These are phyloP conservation scores for Chesias legatella DNA, from an alignment of 2,888 invertebrate genomes.

Conservation along the genomic window DNA sequence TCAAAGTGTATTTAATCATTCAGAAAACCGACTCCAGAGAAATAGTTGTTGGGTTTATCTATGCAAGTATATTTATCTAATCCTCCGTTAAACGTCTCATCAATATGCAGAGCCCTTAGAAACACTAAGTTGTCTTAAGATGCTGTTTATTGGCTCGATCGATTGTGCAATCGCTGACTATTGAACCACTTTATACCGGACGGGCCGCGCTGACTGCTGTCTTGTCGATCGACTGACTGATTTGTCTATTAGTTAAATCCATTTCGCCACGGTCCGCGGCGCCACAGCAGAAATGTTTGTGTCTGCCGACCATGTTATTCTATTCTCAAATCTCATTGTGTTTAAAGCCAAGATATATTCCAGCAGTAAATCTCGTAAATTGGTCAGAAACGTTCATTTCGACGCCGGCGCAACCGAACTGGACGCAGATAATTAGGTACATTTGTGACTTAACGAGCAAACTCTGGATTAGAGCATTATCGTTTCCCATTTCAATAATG, in stretches of 20 bases:
- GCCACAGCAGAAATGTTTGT: constrained; percentile 33
- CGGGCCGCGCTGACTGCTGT: constrained; percentile 24
- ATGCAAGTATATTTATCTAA: constrained; percentile 42
- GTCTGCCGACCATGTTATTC: constrained; percentile 27
- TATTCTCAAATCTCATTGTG: constrained; percentile 29
- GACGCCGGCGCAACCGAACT: constrained; percentile 19
- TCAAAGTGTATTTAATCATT: constrained; percentile 17
- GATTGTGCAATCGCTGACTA: constrained; percentile 41
- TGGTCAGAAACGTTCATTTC: constrained; percentile 16
- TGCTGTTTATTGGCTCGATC: constrained; percentile 39
- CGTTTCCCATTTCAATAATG: constrained; percentile 14
- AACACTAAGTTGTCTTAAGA: constrained; percentile 45
- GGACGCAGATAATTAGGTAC: constrained; percentile 20
- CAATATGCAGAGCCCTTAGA: constrained; percentile 47
- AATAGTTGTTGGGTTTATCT: constrained; percentile 31
- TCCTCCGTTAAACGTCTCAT: constrained; percentile 47
- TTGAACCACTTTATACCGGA: constrained; percentile 25
- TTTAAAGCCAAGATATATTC: constrained; percentile 25
- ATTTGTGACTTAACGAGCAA: constrained; percentile 13
- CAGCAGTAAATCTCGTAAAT: constrained; percentile 27
- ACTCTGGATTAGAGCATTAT: constrained; percentile 10
- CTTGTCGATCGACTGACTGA: constrained; percentile 34
- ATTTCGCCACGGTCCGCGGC: constrained; percentile 34
- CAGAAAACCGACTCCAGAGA: constrained; percentile 16
- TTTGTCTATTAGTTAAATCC: constrained; percentile 34